These are phyloP conservation scores for Columbina picui DNA, from an alignment of 2,113 vertebrate species.

Conservation along the genomic window DNA sequence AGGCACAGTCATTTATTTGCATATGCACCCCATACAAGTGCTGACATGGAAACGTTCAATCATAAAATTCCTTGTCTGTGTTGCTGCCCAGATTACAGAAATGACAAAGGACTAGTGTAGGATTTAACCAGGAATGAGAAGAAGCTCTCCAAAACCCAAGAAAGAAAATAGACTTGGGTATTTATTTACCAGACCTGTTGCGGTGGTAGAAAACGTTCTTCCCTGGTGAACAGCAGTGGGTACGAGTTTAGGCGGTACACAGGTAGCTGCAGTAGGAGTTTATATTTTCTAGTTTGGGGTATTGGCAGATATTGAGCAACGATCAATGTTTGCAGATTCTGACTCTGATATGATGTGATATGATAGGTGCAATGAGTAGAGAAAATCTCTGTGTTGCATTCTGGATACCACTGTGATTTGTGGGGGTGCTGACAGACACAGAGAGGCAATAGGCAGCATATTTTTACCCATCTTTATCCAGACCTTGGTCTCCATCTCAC, in stretches of 20 bases:
- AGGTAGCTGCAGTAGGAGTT: background rate
- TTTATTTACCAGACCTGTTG: background rate
- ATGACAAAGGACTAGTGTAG: background rate
- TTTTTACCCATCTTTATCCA: background rate
- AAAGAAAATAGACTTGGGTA: background rate
- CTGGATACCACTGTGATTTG: background rate
- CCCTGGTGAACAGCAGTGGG: background rate
- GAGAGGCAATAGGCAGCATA: background rate
- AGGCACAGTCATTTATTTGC: background rate
- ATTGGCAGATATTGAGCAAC: background rate
- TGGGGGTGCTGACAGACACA: background rate
- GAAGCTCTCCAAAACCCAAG: background rate
- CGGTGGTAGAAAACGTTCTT: background rate
- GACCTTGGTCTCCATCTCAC: conserved; percentile 57
- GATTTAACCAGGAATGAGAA: background rate
- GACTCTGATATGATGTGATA: background rate
- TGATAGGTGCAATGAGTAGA: background rate
- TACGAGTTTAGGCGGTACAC: background rate
- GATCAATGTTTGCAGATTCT: background rate
- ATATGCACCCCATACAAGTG: background rate
- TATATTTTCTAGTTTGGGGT: background rate
- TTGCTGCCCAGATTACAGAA: background rate
- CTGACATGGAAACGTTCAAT: background rate
- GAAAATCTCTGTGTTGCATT: background rate
- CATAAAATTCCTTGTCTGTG: background rate